Base-by-base conservation (phyloP, 2,888 invertebrate genomes). In the Cremastinae sp. region DNA sequence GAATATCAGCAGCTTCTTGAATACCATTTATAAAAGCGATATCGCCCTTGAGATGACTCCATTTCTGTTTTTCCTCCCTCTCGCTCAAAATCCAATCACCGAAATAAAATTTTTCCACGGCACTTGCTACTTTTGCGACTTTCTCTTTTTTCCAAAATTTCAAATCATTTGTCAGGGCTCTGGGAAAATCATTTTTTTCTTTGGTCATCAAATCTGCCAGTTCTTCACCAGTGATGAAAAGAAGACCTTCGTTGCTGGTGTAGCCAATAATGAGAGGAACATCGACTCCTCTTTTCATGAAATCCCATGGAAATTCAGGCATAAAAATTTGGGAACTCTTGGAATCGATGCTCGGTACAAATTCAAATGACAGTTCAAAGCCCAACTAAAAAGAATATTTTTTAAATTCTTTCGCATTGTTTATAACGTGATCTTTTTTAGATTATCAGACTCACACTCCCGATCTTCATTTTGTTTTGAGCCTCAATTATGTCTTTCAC, bases 1-100 rank as follows among this genome's bases (percentile, higher is more conserved):
- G 90, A 43, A 90, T 81, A 56, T 82, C 86, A 1, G 90, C 85
- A 9, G 91, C 84, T 10, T 89, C 86, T 75, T 89, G 90, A 54
- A 91, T 85, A 0, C 91, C 91, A 2, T 90, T 91, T 1, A 90
- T 81, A 77, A 92, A 91, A 79, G 90, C 89, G 0, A 90, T 90
- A 80, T 93, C 93, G 4, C 91, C 90, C 58, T 92, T 90, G 61
- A 92, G 89, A 80, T 92, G 91, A 8, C 91, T 87, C 0, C 91
- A 90, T 80, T 90, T 90, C 0, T 90, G 87, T 51, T 92, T 88
- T 0, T 65, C 20, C 0, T 83, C 80, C 7, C 71, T 20, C 0
- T 38, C n/a, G 3, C 87, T 87, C 2, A 90, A 77, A 0, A 84
- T 78, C 4, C 90, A 84, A 0, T 90, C 90, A 62, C 90, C 89